A percentile compares a stretch with the other conserved stretches of the same genome.
Evolutionary conservation across 2,113 vertebrate species (phyloP).

Genomic region (Spea multiplicata): DNA sequence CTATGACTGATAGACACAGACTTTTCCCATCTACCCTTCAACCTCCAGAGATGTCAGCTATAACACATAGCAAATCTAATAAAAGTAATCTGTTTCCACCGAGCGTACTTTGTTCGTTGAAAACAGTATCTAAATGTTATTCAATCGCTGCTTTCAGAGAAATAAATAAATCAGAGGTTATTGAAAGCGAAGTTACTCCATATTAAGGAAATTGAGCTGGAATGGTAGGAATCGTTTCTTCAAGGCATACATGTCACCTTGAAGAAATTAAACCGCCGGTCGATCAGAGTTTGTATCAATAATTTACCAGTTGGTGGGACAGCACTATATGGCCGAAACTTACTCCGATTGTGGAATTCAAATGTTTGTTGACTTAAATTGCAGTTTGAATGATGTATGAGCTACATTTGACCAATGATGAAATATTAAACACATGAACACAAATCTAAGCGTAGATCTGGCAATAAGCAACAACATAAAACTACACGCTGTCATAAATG

Average conservation of each 20-base stretch:
- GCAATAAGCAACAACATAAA: too few relatives aligned
- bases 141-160: background rate
- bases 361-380: slow-evolving; percentile 1
- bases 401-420: background rate
- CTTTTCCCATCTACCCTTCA: slow-evolving; percentile 17
- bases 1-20: background rate
- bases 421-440: background rate
- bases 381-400: background rate
- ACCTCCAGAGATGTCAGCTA: background rate
- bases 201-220: background rate
- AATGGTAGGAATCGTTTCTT: background rate
- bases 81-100: slow-evolving; percentile 20
- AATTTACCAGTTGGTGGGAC: background rate
- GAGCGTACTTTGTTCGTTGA: slow-evolving; percentile 24
- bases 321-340: background rate
- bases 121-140: slow-evolving; percentile 15
- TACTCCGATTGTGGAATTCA: background rate
- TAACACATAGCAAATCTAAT: slow-evolving; percentile 16
- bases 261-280: background rate
- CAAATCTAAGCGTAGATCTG: too few relatives aligned
- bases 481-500: too few relatives aligned
- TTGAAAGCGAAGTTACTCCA: background rate
- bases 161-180: background rate
- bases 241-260: background rate
- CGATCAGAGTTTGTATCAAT: background rate